Base-by-base conservation (phyloP, 2,888 invertebrate species). In the Drosophila heteroneura region DNA sequence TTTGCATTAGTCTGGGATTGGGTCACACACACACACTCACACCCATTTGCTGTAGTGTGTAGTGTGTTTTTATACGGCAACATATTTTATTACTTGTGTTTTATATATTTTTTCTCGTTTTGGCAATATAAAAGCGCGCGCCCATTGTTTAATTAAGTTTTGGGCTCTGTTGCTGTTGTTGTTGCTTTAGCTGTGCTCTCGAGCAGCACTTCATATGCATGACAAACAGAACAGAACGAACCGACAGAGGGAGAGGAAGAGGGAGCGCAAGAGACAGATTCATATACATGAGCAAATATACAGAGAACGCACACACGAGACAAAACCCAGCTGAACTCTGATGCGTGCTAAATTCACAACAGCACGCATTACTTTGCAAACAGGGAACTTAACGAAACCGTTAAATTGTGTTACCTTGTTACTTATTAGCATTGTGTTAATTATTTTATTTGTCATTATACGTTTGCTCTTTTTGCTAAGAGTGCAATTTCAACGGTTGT, bases 141-240 rank as follows among this genome's bases (percentile, higher is more conserved):
- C 79, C 79, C 70, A 70, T 74, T 82, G 81, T 75, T 83, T 85
- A 85, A 87, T 85, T 85, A 87, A 77, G 83, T 81, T 69, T 54
- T 47, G 16, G 70, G 74, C 71, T 85, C 74, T 74, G 79, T 75
- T 63, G 68, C 51, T 67, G 59, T 77, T 67, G 67, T 26, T 65
- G 59, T 51, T 53, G 74, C 33, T 47, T 26, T 16, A 47, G 47
- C 47, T 26, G 58, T 56, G 65, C 61, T 74, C 33, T 58, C 49
- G 52, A 63, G 68, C 79, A 79, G 72, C 79, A 79, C 72, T 76
- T 69, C 66, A 76, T 52, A 72, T 79, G 63, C 65, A 75, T 76
- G 79, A 79, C 79, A 79, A 79, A 79, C 79, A 70, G 76, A 79
- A 79, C 79, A 79, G 66, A 79, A 76, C 68, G 77, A 56, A 28